Evolutionary conservation across 2,113 vertebrate genomes (phyloP).

Genomic region (Eolophus roseicapilla): DNA sequence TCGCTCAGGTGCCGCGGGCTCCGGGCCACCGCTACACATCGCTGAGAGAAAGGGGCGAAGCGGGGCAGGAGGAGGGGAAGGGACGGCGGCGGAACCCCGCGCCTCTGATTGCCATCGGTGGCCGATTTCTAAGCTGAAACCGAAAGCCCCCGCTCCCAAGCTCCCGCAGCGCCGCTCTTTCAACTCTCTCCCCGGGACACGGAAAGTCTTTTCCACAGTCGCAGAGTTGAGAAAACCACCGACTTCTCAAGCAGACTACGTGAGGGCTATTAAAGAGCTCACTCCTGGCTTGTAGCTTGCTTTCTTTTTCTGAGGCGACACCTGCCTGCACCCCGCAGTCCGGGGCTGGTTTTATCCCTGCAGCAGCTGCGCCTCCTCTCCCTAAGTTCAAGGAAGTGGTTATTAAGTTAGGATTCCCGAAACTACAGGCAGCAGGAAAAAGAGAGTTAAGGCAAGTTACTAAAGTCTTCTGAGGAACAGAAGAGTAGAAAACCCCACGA

Average conservation of each 20-base stretch:
- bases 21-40: fast-evolving
- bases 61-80: fast-evolving
- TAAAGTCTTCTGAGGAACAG: neutral
- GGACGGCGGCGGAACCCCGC: fast-evolving
- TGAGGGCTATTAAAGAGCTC: fast-evolving
- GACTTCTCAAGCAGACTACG: neutral
- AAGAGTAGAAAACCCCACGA: fast-evolving
- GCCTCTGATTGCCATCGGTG: fast-evolving
- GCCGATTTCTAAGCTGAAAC: neutral
- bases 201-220: fast-evolving
- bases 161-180: neutral
- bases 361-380: fast-evolving
- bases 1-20: fast-evolving
- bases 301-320: neutral
- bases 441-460: neutral
- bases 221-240: neutral
- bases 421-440: too few species aligned
- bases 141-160: fast-evolving
- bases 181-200: fast-evolving
- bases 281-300: fast-evolving
- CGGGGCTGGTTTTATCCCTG: fast-evolving
- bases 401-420: fast-evolving
- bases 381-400: neutral
- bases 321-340: neutral
- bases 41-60: fast-evolving